phyloP scores from a whole-genome alignment of 1,140 invertebrate species.

The Akabosia matsudoensis region DNA sequence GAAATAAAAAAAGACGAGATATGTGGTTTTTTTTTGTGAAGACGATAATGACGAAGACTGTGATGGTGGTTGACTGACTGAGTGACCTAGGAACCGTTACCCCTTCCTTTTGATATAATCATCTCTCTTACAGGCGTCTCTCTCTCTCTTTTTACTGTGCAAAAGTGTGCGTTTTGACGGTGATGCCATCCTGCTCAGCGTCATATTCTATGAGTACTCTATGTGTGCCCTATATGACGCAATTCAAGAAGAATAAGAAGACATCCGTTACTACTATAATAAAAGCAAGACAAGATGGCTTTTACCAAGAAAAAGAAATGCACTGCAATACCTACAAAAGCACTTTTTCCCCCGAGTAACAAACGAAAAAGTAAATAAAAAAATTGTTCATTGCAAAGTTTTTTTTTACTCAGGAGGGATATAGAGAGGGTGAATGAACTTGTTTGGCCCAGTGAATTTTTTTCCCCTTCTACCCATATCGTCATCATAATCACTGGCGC shows the following conservation, averaged over 20 bases:
- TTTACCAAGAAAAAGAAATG: not conserved
- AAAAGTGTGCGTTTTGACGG: too few relatives aligned
- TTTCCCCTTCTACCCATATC: not conserved
- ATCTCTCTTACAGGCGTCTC: not conserved
- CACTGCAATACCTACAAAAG: not conserved
- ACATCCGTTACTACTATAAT: not conserved
- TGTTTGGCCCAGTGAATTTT: conserved; percentile 11
- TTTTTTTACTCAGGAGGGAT: not conserved
- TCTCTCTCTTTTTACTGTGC: too few relatives aligned
- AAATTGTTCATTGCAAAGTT: too few relatives aligned
- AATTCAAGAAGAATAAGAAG: not conserved
- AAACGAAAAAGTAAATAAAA: too few relatives aligned
- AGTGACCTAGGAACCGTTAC: conserved; percentile 23
- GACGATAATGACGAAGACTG: not conserved
- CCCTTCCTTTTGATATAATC: not conserved
- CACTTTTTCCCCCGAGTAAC: too few relatives aligned
- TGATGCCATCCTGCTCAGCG: not conserved
- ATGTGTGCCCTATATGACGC: not conserved
- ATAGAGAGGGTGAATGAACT: conserved; percentile 1
- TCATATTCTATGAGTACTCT: not conserved
- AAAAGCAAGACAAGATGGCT: not conserved
- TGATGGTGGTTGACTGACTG: conserved; percentile 15
- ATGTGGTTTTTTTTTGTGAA: not conserved
- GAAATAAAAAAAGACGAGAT: not conserved
- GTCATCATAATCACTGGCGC: not conserved